Evolutionary conservation across 2,113 vertebrate genomes (phyloP).

Genomic region (Psophia crepitans): DNA sequence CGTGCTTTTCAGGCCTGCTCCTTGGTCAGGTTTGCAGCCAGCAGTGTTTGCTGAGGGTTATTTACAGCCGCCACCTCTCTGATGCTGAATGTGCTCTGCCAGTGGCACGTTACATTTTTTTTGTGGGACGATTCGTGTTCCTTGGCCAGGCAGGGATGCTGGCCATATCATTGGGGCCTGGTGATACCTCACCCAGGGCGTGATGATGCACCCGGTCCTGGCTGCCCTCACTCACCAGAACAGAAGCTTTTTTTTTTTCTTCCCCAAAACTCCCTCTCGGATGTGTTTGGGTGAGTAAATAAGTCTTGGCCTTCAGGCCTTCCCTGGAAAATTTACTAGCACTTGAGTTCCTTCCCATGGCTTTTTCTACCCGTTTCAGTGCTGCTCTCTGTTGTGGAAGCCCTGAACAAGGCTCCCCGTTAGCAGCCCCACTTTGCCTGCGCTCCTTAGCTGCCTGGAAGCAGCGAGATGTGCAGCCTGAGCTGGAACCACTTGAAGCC

Average conservation of each 20-base stretch:
- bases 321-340: neutral
- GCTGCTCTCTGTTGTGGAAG: neutral
- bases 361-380: neutral
- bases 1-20: neutral
- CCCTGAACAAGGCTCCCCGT: neutral
- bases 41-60: neutral
- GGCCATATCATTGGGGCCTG: neutral
- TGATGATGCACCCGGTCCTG: neutral
- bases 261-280: neutral
- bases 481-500: neutral
- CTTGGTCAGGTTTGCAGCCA: neutral
- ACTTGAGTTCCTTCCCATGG: neutral
- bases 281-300: neutral
- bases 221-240: rapidly evolving
- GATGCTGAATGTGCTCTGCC: neutral
- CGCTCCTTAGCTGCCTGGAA: neutral
- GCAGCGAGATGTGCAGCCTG: neutral
- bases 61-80: neutral
- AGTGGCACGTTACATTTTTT: neutral
- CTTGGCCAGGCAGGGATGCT: neutral
- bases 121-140: neutral
- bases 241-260: neutral
- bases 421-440: neutral
- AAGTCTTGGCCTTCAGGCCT: neutral
- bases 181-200: neutral